Percentiles rank a stretch among this genome's conserved stretches.
phyloP scores from a whole-genome alignment of 2,888 invertebrate species.

The Troglohyphantes excavatus region DNA sequence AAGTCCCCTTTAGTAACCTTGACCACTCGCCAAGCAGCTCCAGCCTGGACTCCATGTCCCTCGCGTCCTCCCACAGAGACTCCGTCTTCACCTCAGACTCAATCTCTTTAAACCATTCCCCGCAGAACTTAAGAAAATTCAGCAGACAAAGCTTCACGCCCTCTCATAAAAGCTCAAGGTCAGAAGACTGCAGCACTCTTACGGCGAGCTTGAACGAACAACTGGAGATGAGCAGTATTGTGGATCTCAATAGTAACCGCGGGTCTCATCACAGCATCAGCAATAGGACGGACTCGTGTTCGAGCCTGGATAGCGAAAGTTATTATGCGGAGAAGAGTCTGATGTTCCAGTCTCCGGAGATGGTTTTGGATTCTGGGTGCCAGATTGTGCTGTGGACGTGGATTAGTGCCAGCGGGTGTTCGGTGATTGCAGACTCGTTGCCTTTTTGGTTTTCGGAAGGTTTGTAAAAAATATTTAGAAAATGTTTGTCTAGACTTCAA shows the following conservation, averaged over 20 bases:
- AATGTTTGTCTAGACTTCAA: too few species aligned
- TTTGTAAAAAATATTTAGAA: too few species aligned
- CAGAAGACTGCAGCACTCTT: background rate
- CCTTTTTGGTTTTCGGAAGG: constrained; percentile 88
- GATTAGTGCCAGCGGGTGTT: constrained; percentile 91
- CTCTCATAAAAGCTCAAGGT: constrained; percentile 1
- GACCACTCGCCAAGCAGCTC: constrained; percentile 58
- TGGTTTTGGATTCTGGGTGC: constrained; percentile 19
- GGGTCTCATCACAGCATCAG: constrained; percentile 13
- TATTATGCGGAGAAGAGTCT: constrained; percentile 36
- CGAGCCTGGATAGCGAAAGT: constrained; percentile 46
- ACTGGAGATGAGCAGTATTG: background rate
- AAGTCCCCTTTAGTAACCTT: constrained; percentile 28
- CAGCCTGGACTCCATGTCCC: constrained; percentile 68
- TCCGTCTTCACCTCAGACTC: constrained; percentile 58
- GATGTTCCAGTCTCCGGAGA: constrained; percentile 50
- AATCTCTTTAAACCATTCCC: constrained; percentile 26
- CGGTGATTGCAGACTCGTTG: constrained; percentile 87
- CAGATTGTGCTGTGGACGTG: constrained; percentile 86
- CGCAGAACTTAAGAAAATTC: constrained; percentile 52
- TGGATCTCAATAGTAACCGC: background rate
- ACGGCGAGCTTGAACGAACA: background rate
- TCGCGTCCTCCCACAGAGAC: constrained; percentile 57
- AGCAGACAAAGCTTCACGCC: constrained; percentile 21
- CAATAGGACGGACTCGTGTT: constrained; percentile 53